Evolutionary conservation across 2,797 vertebrate genomes (phyloP).

Genomic region (Leptatherina wallacei): DNA sequence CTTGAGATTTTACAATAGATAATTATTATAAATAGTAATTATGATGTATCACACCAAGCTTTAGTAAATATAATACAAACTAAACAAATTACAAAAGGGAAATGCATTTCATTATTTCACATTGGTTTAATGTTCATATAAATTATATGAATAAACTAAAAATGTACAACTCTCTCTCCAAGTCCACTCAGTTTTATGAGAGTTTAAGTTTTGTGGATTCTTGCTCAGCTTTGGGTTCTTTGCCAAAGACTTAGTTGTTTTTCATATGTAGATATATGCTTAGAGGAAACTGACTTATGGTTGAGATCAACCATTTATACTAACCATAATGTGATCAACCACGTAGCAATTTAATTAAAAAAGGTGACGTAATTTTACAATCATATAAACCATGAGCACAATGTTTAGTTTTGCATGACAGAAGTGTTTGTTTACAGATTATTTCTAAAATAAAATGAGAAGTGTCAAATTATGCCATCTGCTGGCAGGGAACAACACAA

Average conservation of each 20-base stretch:
- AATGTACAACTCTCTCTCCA: not conserved
- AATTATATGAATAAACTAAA: too few species aligned
- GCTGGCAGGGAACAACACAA: conserved; percentile 28
- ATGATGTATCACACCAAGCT: too few species aligned
- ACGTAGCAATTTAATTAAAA: not conserved
- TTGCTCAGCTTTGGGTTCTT: not conserved
- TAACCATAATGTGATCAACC: too few species aligned
- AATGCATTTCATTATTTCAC: too few species aligned
- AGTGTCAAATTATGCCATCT: conserved; percentile 40
- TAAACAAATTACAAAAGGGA: too few species aligned
- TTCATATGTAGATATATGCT: not conserved
- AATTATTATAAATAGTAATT: too few species aligned
- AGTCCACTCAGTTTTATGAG: not conserved
- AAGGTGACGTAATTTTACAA: not conserved
- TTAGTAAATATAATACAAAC: too few species aligned
- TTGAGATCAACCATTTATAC: not conserved
- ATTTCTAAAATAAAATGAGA: not conserved
- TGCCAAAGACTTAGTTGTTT: not conserved
- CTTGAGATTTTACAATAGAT: too few species aligned
- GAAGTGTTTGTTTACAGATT: not conserved
- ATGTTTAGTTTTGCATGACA: not conserved
- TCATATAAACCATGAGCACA: not conserved
- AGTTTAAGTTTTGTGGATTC: not conserved
- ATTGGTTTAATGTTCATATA: too few species aligned
- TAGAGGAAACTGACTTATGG: not conserved